Percentiles rank a stretch among this genome's conserved stretches.
phyloP scores from a whole-genome alignment of 1,140 invertebrate species.

The Drosophila pruinosa region DNA sequence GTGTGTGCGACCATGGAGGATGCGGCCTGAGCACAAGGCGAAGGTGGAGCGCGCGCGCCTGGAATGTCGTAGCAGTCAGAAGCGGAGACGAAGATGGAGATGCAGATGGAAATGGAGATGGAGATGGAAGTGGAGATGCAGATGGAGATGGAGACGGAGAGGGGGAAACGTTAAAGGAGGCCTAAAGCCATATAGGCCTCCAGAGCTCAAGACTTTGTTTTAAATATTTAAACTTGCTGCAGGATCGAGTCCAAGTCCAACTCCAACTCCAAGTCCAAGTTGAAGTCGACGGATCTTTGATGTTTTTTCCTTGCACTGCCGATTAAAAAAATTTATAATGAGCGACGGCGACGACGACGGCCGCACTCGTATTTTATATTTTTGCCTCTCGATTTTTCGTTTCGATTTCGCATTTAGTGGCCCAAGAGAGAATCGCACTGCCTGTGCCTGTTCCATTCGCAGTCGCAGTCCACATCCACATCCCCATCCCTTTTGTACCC shows the following conservation, averaged over 20 bases:
- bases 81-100: constrained; percentile 24
- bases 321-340: constrained; percentile 80
- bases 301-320: constrained; percentile 63
- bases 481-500: constrained; percentile 24
- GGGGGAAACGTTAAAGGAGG: background rate
- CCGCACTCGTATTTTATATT: constrained; percentile 73
- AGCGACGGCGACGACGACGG: constrained; percentile 56
- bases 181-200: constrained; percentile 20
- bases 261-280: constrained; percentile 17
- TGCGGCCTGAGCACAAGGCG: constrained; percentile 46
- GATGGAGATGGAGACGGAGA: constrained; percentile 13
- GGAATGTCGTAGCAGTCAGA: constrained; percentile 53
- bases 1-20: constrained; percentile 63
- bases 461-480: constrained; percentile 17
- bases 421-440: background rate
- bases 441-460: background rate
- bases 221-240: constrained; percentile 77
- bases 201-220: constrained; percentile 67
- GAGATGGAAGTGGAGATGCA: constrained; percentile 37
- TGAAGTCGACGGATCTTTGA: constrained; percentile 68
- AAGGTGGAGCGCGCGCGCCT: constrained; percentile 67
- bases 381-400: constrained; percentile 66
- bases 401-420: constrained; percentile 73
- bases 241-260: constrained; percentile 37
- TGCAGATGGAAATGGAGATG: constrained; percentile 39